A percentile compares a stretch with the other conserved stretches of the same genome.
Evolutionary conservation across 2,888 invertebrate species (phyloP).

Genomic region (Drosophila greeni): DNA sequence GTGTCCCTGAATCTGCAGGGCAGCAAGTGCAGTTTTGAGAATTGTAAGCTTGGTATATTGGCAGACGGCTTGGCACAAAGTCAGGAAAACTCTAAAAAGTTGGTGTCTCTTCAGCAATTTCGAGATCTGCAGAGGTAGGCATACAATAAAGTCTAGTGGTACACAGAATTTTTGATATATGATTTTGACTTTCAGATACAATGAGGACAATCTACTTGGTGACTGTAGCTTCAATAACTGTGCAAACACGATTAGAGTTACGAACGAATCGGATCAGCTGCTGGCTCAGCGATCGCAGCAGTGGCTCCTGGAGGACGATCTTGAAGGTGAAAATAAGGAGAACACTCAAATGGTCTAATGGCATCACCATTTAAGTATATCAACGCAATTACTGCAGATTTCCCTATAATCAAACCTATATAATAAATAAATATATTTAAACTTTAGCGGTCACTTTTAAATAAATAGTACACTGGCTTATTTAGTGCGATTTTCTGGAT

Average conservation of each 20-base stretch:
- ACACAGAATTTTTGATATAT: neutral
- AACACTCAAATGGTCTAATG: conserved; percentile 47
- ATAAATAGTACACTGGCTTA: neutral
- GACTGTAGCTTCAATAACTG: conserved; percentile 56
- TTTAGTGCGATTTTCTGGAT: neutral
- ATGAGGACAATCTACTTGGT: conserved; percentile 49
- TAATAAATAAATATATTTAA: conserved; percentile 20
- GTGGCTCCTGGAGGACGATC: conserved; percentile 51
- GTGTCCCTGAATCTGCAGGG: conserved; percentile 79
- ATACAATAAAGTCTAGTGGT: too few species aligned
- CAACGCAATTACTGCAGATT: conserved; percentile 12
- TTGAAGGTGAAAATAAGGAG: conserved; percentile 59
- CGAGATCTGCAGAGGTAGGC: conserved; percentile 53
- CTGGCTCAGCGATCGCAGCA: conserved; percentile 47
- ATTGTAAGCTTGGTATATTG: conserved; percentile 80
- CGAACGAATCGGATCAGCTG: conserved; percentile 54
- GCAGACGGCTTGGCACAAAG: conserved; percentile 75
- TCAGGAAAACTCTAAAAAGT: conserved; percentile 56
- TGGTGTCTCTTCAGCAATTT: conserved; percentile 35
- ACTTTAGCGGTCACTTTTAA: conserved; percentile 7
- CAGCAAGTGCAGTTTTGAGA: conserved; percentile 77
- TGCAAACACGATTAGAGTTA: conserved; percentile 43
- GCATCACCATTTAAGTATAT: conserved; percentile 4
- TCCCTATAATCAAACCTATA: neutral
- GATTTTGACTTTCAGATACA: conserved; percentile 42